phyloP scores from a whole-genome alignment of 2,888 invertebrate genomes.

The Monochamus alternatus region DNA sequence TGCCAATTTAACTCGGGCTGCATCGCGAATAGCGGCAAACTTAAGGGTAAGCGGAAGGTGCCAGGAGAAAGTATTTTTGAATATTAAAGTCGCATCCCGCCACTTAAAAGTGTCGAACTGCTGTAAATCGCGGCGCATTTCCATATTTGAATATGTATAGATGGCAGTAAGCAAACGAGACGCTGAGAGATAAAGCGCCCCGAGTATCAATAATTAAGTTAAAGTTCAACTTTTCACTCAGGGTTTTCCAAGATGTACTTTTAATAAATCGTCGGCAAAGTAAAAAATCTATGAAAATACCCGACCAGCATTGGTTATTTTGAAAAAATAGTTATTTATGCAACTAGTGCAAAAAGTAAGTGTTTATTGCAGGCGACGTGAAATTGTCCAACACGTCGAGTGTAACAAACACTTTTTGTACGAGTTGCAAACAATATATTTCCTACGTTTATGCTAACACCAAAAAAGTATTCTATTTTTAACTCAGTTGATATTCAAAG shows the following conservation, averaged over 20 bases:
- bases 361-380: too few species aligned
- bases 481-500: too few species aligned
- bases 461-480: too few species aligned
- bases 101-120: slow-evolving; percentile 56
- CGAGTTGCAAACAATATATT: too few species aligned
- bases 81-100: slow-evolving; percentile 46
- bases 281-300: too few species aligned
- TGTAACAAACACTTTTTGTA: too few species aligned
- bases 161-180: slow-evolving; percentile 53
- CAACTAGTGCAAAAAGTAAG: too few species aligned
- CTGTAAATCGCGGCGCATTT: slow-evolving; percentile 57
- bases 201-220: slow-evolving; percentile 59
- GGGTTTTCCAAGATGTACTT: slow-evolving; percentile 46
- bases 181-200: slow-evolving; percentile 48
- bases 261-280: background rate
- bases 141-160: slow-evolving; percentile 61
- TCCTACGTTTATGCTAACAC: too few species aligned
- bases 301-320: too few species aligned
- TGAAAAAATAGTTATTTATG: too few species aligned
- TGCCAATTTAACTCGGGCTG: too few species aligned
- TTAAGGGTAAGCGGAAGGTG: slow-evolving; percentile 10
- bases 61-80: slow-evolving; percentile 31
- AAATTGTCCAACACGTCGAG: too few species aligned
- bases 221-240: slow-evolving; percentile 57
- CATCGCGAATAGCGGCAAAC: slow-evolving; percentile 21